Evolutionary conservation across 2,888 invertebrate genomes (phyloP).

Genomic region (Macrosoma leucophasiata): DNA sequence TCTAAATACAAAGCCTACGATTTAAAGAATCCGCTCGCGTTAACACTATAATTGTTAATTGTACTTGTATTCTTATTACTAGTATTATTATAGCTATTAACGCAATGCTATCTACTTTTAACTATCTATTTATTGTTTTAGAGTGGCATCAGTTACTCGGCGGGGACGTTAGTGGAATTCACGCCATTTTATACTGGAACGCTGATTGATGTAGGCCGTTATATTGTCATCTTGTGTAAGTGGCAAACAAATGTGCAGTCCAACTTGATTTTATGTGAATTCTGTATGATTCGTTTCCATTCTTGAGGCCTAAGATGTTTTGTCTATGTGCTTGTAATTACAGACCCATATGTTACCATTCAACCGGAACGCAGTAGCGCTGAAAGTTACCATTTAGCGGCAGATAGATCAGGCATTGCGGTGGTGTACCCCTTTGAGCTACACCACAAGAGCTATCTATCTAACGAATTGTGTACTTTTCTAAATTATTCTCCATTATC

Average conservation of each 20-base stretch:
- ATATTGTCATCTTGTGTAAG: constrained; percentile 40
- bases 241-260: constrained; percentile 5
- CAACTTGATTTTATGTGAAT: no score
- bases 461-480: no score
- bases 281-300: no score
- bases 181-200: constrained; percentile 14
- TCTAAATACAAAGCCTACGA: constrained; percentile 16
- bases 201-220: constrained; percentile 46
- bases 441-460: no score
- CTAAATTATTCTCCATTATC: no score
- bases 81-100: constrained; percentile 46
- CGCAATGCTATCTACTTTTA: constrained; percentile 40
- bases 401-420: no score
- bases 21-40: constrained; percentile 31
- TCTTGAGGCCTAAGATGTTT: no score
- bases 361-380: no score
- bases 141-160: constrained; percentile 24
- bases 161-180: constrained; percentile 22
- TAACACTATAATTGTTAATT: constrained; percentile 34
- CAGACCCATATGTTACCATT: no score
- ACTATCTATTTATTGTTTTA: constrained; percentile 44
- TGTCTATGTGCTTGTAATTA: no score
- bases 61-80: constrained; percentile 47
- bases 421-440: no score
- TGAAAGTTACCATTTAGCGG: no score